phyloP scores from a whole-genome alignment of 1,140 invertebrate species.

The Diabrotica virgifera region DNA sequence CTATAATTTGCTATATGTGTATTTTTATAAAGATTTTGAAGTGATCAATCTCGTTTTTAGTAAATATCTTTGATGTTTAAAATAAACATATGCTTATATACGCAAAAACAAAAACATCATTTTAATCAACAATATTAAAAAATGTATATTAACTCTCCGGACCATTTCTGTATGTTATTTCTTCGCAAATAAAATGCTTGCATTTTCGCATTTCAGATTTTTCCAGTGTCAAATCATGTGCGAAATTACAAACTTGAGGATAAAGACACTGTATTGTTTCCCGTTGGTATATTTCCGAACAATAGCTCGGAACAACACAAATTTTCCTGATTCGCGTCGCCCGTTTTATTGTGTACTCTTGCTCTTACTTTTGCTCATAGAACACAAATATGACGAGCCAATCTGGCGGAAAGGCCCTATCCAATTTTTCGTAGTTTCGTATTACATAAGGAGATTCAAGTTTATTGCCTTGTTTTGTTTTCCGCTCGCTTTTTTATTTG shows the following conservation, averaged over 20 bases:
- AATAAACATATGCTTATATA: no score
- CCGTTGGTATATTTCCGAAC: slow-evolving; percentile 9
- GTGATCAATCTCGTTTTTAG: no score
- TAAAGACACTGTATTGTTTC: slow-evolving; percentile 6
- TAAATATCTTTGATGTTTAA: no score
- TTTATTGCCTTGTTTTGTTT: slow-evolving; percentile 25
- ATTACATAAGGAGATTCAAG: slow-evolving; percentile 23
- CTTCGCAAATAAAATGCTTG: no score
- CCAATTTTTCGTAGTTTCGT: slow-evolving; percentile 22
- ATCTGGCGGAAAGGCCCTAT: slow-evolving; percentile 18
- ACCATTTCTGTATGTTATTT: no score
- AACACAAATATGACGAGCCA: slow-evolving; percentile 18
- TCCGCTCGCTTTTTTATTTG: slow-evolving; percentile 19
- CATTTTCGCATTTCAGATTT: background rate
- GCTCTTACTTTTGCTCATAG: slow-evolving; percentile 19
- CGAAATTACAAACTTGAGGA: slow-evolving; percentile 5
- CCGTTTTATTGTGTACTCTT: slow-evolving; percentile 11
- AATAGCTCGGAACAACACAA: slow-evolving; percentile 1
- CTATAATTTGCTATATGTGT: no score
- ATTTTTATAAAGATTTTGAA: no score
- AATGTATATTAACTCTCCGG: no score
- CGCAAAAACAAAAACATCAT: no score
- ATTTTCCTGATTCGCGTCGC: slow-evolving; percentile 8
- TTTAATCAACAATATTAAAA: no score
- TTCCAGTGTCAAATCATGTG: slow-evolving; percentile 10